Evolutionary conservation across 2,113 vertebrate species (phyloP), one percentile per base, ranked within the genome.

Genomic region (Trematocara variabile): DNA sequence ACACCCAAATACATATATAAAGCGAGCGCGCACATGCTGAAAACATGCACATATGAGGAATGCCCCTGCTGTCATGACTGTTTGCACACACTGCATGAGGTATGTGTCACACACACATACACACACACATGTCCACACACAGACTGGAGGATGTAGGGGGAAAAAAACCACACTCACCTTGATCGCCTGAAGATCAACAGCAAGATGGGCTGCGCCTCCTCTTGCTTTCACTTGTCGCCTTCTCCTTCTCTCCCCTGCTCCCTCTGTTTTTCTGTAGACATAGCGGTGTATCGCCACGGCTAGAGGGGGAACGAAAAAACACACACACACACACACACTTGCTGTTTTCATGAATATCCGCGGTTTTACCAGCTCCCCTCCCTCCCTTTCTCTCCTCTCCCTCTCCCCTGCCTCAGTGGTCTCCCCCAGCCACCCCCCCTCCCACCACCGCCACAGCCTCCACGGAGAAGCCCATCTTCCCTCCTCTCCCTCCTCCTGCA

Each of bases 111-210:
- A 44, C 65, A 70, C 65, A 88, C 33, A 88, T 46, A 52, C 5
- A 81, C 70, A 77, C 82, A 81, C 84, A 86, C 78, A 84, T 48
- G 73, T 53, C 84, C 81, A 68, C 79, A 81, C 53, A 90, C 5
- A 56, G 68, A 37, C 87, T 90, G 87, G 79, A 84, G 89, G 84
- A 89, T 81, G 86, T 58, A 83, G 56, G 25, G 25, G 65, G 58
- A 89, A 79, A 78, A 86, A 92, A 63, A 91, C 50, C 81, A 91
- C 89, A 77, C 94, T 96, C 95, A 96, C 95, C 95, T 96, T 95
- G 92, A 89, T 95, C 65, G 88, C 85, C 87, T 90, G 60, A 78
- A 93, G 93, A 95, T 93, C 88, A 94, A 83, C 85, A 86, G 82
- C 18, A 65, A 88, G 90, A 92, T 86, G 89, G 91, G 89, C 88